These are phyloP conservation scores for Antechinus stuartii DNA, from an alignment of 2,113 vertebrate genomes.

Conservation along the genomic window DNA sequence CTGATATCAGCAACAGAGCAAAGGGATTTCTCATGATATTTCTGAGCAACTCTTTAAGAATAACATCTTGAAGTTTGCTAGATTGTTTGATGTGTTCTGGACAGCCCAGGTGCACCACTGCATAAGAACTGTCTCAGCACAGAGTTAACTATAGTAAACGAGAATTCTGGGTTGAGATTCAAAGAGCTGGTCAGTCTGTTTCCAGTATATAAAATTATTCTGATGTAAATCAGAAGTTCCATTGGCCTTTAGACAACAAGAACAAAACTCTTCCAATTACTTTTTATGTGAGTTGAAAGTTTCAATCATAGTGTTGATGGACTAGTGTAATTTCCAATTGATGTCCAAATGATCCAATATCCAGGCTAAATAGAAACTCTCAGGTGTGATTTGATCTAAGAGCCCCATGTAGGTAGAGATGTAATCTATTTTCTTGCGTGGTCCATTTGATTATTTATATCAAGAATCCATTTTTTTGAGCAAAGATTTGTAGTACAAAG, in stretches of 20 bases:
- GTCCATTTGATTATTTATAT: neutral
- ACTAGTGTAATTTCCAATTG: neutral
- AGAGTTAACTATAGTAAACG: constrained; percentile 6
- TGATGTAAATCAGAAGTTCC: neutral
- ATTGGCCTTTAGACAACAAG: neutral
- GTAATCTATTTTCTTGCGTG: neutral
- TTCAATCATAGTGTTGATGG: neutral
- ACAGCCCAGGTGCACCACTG: no score
- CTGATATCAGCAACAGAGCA: neutral
- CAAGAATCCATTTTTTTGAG: neutral
- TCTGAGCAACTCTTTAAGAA: neutral
- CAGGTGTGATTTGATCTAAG: neutral
- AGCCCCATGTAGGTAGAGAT: neutral
- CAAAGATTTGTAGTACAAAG: neutral
- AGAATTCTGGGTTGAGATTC: neutral
- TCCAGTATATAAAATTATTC: constrained; percentile 1
- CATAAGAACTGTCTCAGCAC: neutral
- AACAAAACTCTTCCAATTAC: neutral
- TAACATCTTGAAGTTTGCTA: neutral
- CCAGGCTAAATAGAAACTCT: neutral
- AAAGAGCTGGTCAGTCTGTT: neutral
- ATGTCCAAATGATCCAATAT: neutral
- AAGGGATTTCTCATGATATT: no score
- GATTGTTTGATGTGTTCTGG: neutral
- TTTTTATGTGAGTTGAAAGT: neutral